These are phyloP conservation scores for Caerostris darwini DNA, from an alignment of 1,140 invertebrate species.

Conservation along the genomic window DNA sequence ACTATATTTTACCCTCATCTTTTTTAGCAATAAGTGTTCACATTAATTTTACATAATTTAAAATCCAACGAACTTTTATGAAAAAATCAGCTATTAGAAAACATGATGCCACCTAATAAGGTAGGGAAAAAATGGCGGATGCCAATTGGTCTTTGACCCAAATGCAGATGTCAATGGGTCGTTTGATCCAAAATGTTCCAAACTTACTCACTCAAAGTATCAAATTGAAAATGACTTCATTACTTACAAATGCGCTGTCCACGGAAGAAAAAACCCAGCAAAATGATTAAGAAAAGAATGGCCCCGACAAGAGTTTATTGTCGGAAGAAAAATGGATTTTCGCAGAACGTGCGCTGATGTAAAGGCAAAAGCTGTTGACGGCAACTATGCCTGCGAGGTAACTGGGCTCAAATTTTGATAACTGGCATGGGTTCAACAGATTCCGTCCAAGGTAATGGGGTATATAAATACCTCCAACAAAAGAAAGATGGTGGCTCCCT, in stretches of 20 bases:
- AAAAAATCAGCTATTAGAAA: no score
- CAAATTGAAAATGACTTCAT: background rate
- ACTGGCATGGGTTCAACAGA: conserved; percentile 70
- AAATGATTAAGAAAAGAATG: background rate
- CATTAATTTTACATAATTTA: no score
- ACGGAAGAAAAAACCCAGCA: background rate
- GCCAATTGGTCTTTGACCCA: no score
- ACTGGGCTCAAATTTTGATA: conserved; percentile 64
- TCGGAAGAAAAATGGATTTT: background rate
- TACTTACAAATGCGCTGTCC: background rate
- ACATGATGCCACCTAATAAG: no score
- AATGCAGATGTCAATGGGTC: no score
- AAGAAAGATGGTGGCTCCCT: conserved; percentile 29
- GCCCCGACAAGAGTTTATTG: background rate
- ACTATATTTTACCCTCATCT: no score
- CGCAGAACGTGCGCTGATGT: background rate
- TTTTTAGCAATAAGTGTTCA: no score
- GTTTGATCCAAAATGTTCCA: background rate
- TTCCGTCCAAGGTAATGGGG: conserved; percentile 54
- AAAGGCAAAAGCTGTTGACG: background rate
- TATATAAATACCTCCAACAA: conserved; percentile 63
- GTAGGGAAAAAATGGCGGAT: no score
- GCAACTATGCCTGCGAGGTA: conserved; percentile 50
- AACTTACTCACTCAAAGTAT: background rate
- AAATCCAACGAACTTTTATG: no score